These are phyloP conservation scores for Caenorhabditis drosophilae DNA, from an alignment of 2,888 invertebrate species.

Conservation along the genomic window DNA sequence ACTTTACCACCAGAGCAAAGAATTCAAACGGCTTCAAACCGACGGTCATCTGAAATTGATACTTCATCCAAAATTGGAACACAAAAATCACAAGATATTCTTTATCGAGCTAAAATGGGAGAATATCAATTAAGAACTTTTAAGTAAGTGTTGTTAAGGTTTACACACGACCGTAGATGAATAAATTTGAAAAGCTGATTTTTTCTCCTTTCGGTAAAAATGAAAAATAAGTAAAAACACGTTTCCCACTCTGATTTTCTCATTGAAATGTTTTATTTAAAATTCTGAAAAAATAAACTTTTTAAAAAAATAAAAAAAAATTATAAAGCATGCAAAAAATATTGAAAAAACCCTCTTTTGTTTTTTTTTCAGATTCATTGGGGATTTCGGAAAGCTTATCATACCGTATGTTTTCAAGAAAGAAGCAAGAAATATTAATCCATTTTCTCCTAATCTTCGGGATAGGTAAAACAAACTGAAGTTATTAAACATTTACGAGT, in stretches of 20 bases:
- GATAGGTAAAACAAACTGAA: constrained; percentile 46
- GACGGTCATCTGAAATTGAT: constrained; percentile 11
- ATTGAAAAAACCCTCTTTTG: no score
- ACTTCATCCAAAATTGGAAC: not conserved
- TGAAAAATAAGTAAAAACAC: no score
- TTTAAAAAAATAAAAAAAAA: no score
- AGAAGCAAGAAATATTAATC: constrained; percentile 66
- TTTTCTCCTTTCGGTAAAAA: no score
- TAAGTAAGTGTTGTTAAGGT: constrained; percentile 16
- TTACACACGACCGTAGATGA: constrained; percentile 4
- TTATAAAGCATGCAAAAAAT: no score
- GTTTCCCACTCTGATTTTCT: no score
- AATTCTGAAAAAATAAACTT: no score
- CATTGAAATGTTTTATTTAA: no score
- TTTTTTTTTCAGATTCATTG: constrained; percentile 52
- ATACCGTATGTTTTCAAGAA: constrained; percentile 65
- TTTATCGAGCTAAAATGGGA: constrained; percentile 29
- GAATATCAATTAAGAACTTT: constrained; percentile 32
- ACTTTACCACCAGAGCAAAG: constrained; percentile 61
- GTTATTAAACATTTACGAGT: constrained; percentile 9
- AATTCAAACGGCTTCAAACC: constrained; percentile 51
- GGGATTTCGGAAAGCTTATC: constrained; percentile 58
- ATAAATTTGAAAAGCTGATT: no score
- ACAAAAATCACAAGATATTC: constrained; percentile 18
- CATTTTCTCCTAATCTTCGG: constrained; percentile 61